Percentiles rank a stretch among this genome's conserved stretches.
Conservation (phyloP, 2,888 invertebrate genomes). For the Syrphus vitripennis region DNA sequence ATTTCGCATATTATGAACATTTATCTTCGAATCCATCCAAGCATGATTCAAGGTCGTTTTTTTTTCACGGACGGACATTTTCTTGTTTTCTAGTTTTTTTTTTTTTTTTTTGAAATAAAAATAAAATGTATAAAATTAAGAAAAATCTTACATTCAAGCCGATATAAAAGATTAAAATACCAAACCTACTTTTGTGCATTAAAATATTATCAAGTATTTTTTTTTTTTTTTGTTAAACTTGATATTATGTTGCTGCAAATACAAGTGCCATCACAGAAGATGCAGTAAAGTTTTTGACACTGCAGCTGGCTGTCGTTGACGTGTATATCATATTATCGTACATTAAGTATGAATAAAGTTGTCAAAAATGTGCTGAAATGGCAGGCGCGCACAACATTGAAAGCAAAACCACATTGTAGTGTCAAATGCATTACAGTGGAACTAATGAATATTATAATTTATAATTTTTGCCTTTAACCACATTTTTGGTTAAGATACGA, state of each 20-base stretch:
- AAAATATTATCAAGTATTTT: not conserved
- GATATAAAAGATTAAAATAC: not conserved
- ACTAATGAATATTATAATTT: not conserved
- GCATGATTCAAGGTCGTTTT: not conserved
- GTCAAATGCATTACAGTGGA: not conserved
- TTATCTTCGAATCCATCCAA: not conserved
- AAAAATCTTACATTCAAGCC: not conserved
- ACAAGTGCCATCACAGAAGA: not conserved
- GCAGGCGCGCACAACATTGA: not conserved
- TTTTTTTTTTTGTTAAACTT: no score
- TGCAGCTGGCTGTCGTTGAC: slow-evolving; percentile 1
- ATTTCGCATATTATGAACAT: not conserved
- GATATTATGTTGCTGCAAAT: not conserved
- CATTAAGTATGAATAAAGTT: not conserved
- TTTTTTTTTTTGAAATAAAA: not conserved
- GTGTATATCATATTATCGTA: not conserved
- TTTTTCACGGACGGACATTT: not conserved
- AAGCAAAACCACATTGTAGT: not conserved
- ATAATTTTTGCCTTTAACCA: not conserved
- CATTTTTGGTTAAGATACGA: not conserved
- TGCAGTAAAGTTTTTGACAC: not conserved
- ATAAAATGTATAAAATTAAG: not conserved
- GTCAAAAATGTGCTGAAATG: not conserved
- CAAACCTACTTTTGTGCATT: no score
- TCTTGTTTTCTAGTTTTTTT: not conserved